Base-by-base conservation (phyloP, 2,888 invertebrate species). In the Mythimna ferrago region DNA sequence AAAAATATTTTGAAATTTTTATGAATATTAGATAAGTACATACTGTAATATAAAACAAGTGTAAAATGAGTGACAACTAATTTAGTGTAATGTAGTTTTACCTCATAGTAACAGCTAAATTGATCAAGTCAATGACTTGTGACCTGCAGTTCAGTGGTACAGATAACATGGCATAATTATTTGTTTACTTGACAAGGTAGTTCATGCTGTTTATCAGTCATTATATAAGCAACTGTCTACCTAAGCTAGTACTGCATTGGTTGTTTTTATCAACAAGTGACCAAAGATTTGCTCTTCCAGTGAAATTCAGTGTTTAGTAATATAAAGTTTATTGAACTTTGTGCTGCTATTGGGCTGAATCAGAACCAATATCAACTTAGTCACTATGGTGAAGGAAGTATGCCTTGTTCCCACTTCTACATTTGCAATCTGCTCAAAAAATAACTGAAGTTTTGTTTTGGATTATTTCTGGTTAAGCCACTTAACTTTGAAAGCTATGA, bases 101-200 rank as follows among this genome's bases (percentile, higher is more conserved):
- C 84, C 74, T 69, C 78, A 69, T 87, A 86, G 87, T 79, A 85
- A 89, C 85, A 86, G 66, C 69, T 61, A 54, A 67, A 76, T 64
- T 72, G 38, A 70, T 41, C 66, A 78, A 86, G 88, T 87, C 88
- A 88, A 84, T 88, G 89, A 89, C 90, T 87, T 89, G 63, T 91
- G 90, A 90, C 90, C 91, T 67, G 48, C 32, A 78, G 82, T 82
- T 78, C 85, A 80, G 71, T 72, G 19, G 65, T 73, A 78, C 80
- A 86, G 91, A 93, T 91, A 92, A 89, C 82, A 84, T 79, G 82
- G 89, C 89, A 76, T 61, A 66, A 87, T 90, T 88, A 84, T 87
- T 88, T 91, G 84, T 89, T 89, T 87, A 89, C 82, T 81, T 83
- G 78, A 73, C 66, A 78, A 84, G 80, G 82, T 85, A 85, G 80